Evolutionary conservation across 2,888 invertebrate species (phyloP), one percentile per base, ranked within the genome.

Genomic region (Amorpha juglandis): DNA sequence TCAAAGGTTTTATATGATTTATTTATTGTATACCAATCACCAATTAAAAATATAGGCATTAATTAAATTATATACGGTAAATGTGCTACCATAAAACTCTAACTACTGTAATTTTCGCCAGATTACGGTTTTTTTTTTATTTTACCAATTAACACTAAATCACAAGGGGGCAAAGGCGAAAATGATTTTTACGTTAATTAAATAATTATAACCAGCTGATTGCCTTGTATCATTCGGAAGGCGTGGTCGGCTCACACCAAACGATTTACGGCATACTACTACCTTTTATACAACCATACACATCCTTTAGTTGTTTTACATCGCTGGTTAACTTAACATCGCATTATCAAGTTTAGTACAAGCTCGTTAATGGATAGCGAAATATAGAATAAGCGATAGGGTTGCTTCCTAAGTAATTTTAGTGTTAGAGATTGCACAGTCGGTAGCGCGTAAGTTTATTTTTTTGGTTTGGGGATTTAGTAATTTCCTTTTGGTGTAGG

Each of bases 201-300:
- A 90, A 90, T 90, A 88, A 91, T 91, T 87, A 90, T 83, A 82
- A 58, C 19, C 35, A 65, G 83, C 83, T 79, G 86, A 88, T 84
- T 83, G 86, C 82, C 75, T 73, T 78, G 81, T 83, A 86, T 84
- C 83, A 83, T 81, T 81, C 71, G 71, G 78, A 68, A 76, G 90
- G 91, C 88, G 91, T 87, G 90, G 88, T 74, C 70, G 77, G 71
- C 89, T 91, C 90, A 91, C 91, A 88, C 91, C 86, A 84, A 78
- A 82, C 78, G 78, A 91, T 91, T 91, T 91, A 88, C 82, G 75
- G 73, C 75, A 78, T 78, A 79, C 72, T 66, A 51, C 6, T 66
- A 16, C 21, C 9, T 21, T 66, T 42, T 67, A 65, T 27, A 58
- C 6, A 6, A 38, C 58, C n/a, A 19, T 42, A 19, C 19, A 42